Conservation (phyloP, 1,140 invertebrate species). For the Polyergus mexicanus region DNA sequence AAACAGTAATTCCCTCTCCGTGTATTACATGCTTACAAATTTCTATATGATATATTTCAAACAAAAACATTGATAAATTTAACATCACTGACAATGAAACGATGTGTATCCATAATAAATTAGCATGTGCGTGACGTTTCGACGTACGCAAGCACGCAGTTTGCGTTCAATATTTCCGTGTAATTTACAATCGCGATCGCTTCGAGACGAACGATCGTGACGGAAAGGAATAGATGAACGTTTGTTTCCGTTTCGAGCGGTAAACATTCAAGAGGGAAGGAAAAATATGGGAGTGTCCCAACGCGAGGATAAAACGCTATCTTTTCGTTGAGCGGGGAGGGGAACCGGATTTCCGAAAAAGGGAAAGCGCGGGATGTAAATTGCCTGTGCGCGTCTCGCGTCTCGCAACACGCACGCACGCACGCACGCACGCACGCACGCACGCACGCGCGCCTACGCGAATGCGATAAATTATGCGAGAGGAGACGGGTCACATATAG, state of each 20-base stretch:
- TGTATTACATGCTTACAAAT: slow-evolving; percentile 18
- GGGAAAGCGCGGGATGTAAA: slow-evolving; percentile 80
- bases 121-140: slow-evolving; percentile 2
- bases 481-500: slow-evolving; percentile 69
- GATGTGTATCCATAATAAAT: not conserved
- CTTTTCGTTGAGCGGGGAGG: slow-evolving; percentile 39
- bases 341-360: slow-evolving; percentile 84
- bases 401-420: slow-evolving; percentile 36
- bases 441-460: slow-evolving; percentile 71
- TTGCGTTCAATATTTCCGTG: not conserved
- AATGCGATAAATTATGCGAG: slow-evolving; percentile 78
- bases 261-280: slow-evolving; percentile 1
- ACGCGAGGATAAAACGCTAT: slow-evolving; percentile 16
- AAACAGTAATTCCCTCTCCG: not conserved
- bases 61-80: not conserved
- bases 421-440: slow-evolving; percentile 51
- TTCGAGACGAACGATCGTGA: not conserved
- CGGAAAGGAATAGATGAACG: not conserved
- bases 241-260: slow-evolving; percentile 11
- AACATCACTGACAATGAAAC: not conserved
- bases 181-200: not conserved
- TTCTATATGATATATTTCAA: not conserved
- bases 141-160: not conserved
- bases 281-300: not conserved
- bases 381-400: slow-evolving; percentile 69